Base-by-base conservation (phyloP, 2,888 invertebrate species). In the Conchocele bisecta region DNA sequence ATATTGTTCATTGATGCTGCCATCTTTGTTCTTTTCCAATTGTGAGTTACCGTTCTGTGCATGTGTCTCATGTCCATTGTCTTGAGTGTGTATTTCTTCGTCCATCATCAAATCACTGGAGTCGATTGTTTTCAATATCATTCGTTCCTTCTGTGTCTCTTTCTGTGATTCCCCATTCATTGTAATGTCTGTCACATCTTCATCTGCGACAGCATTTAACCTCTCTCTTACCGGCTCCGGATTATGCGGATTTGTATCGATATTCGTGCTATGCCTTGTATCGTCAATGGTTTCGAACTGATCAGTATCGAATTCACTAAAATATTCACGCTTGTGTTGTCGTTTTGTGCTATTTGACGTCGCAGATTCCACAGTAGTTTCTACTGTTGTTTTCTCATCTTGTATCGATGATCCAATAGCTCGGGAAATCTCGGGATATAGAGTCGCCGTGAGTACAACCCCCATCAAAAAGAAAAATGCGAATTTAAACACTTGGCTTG, bases 391-490 rank as follows among this genome's bases (percentile, higher is more conserved):
- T 15, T n/a, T 50, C 29, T 24, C 24, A 26, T 28, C n/a, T 41
- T 13, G 20, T 1, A 22, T 37, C 20, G 44, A 13, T 11, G 63
- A 50, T 42, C 59, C 58, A n/a, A 72, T 22, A n/a, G 67, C 48
- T 15, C 53, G 58, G 33, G 66, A 66, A 11, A 69, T 42, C n/a
- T 54, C 44, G 24, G 76, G 76, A 50, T 76, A 76, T 3, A 72
- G 20, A 20, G 73, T 13, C 13, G 69, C 41, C 15, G 72, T 72
- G 41, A 76, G 48, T 20, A 53, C 63, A 4, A 76, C 58, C 50
- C 72, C 76, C 76, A 76, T 66, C 5, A 72, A 44, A 26, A 76
- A 72, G 68, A 76, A 76, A 44, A 73, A 66, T 9, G 56, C 66
- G 60, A 66, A 76, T 35, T 76, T 76, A 37, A 64, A 68, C 7